Percentiles rank a stretch among this genome's conserved stretches.
Evolutionary conservation across 2,888 invertebrate species (phyloP).

Genomic region (Mechanitis messenoides): DNA sequence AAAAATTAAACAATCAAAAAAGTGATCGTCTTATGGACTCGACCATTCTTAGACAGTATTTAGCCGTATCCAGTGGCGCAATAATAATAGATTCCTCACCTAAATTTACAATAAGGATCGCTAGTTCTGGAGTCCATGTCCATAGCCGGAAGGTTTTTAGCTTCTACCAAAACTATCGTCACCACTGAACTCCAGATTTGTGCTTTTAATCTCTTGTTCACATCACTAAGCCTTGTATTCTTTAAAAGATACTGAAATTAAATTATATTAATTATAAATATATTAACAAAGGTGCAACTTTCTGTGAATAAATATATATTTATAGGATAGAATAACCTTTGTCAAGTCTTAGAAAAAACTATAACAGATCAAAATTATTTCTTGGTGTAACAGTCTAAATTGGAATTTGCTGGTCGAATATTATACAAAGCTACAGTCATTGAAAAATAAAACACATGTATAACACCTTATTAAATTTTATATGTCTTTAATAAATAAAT

Average conservation of each 20-base stretch:
- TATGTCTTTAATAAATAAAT: no score
- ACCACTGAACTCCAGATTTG: constrained; percentile 99
- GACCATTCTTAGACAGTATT: no score
- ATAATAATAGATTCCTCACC: constrained; percentile 68
- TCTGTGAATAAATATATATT: no score
- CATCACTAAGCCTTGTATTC: constrained; percentile 85
- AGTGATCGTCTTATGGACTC: no score
- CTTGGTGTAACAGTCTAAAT: neutral
- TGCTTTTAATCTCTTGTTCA: constrained; percentile 89
- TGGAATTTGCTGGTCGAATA: constrained; percentile 1
- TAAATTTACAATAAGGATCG: constrained; percentile 97
- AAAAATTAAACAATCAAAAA: no score
- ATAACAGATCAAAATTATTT: no score
- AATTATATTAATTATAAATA: no score
- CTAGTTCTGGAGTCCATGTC: constrained; percentile 91
- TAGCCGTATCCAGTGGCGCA: no score
- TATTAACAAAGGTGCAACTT: no score
- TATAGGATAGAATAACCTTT: no score
- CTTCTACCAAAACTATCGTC: constrained; percentile 97
- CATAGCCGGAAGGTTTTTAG: constrained; percentile 91
- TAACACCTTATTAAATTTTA: neutral
- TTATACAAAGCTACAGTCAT: neutral
- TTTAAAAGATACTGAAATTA: constrained; percentile 84
- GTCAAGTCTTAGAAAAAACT: no score
- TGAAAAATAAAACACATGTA: neutral